phyloP scores from a whole-genome alignment of 2,797 vertebrate genomes.

The Poecilia picta region DNA sequence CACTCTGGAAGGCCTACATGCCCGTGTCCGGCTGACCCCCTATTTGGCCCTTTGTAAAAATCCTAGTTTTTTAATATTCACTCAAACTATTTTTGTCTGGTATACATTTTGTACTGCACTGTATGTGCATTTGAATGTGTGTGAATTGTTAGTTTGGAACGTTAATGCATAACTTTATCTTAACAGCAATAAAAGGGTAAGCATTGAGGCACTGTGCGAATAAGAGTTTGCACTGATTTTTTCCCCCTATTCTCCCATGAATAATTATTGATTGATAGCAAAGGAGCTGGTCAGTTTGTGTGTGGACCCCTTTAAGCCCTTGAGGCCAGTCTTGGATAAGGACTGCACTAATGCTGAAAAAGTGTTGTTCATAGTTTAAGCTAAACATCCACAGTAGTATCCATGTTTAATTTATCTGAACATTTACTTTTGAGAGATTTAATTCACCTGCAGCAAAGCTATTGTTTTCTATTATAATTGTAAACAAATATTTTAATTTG shows the following conservation, averaged over 20 bases:
- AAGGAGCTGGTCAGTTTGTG: constrained; percentile 50
- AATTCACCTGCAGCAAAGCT: not conserved
- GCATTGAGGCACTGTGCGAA: constrained; percentile 36
- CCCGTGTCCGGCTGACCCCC: no score
- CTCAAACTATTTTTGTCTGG: not conserved
- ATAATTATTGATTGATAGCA: constrained; percentile 53
- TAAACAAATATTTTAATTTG: not conserved
- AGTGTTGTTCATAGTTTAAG: not conserved
- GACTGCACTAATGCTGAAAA: not conserved
- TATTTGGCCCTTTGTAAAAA: no score
- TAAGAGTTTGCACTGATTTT: constrained; percentile 47
- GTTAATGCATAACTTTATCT: constrained; percentile 40
- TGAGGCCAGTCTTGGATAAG: constrained; percentile 15
- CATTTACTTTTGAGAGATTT: not conserved
- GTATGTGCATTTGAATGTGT: not conserved
- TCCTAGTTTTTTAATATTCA: no score
- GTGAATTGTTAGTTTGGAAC: not conserved
- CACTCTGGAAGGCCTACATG: not conserved
- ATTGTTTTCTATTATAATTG: not conserved
- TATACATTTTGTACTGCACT: not conserved
- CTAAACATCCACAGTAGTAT: constrained; percentile 2
- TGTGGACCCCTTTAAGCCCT: constrained; percentile 40
- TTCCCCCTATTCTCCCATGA: constrained; percentile 42
- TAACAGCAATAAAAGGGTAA: constrained; percentile 50
- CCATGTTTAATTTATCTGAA: not conserved